Evolutionary conservation across 2,888 invertebrate genomes (phyloP).

Genomic region (Aleiodes testaceus): DNA sequence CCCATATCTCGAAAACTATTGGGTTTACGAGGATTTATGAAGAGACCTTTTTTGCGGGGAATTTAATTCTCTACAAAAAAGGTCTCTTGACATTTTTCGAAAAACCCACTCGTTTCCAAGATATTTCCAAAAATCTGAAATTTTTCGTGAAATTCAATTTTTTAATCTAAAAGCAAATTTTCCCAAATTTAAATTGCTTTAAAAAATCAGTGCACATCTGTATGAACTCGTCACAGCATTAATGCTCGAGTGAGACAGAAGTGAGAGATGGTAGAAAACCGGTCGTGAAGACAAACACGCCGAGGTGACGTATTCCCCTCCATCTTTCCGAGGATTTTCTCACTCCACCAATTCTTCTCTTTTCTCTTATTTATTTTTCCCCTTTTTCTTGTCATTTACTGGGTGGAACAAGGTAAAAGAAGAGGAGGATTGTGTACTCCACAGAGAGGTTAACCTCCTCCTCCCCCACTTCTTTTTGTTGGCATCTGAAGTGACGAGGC

Average conservation of each 20-base stretch:
- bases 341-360: conserved; percentile 5
- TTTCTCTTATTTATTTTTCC: not conserved
- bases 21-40: too few relatives aligned
- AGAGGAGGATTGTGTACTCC: not conserved
- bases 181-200: not conserved
- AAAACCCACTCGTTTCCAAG: too few relatives aligned
- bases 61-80: too few relatives aligned
- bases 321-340: not conserved
- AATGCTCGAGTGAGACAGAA: conserved; percentile 20
- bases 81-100: too few relatives aligned
- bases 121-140: not conserved
- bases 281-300: conserved; percentile 71
- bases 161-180: not conserved
- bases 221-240: not conserved
- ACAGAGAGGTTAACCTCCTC: not conserved
- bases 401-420: not conserved
- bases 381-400: conserved; percentile 18
- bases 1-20: too few relatives aligned
- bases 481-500: conserved; percentile 55
- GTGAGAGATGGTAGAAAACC: conserved; percentile 56
- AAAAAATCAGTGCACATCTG: conserved; percentile 8
- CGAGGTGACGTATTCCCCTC: conserved; percentile 65
- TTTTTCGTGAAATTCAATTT: not conserved
- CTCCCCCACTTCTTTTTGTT: not conserved
- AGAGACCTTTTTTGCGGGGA: too few relatives aligned